phyloP scores from a whole-genome alignment of 2,888 invertebrate species.

The Apamea epomidion region DNA sequence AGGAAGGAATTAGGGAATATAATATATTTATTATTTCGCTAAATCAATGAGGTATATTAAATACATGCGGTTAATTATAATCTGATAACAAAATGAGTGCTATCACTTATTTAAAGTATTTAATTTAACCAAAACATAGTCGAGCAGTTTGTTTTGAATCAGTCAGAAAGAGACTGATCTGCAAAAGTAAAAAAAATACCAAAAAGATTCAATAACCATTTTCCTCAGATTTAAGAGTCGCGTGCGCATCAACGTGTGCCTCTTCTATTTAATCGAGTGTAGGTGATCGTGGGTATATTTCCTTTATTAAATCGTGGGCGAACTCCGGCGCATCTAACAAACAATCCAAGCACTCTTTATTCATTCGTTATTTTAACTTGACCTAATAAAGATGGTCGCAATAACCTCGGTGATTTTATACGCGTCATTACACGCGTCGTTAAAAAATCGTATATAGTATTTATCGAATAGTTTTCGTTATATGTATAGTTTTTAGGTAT shows the following conservation, averaged over 20 bases:
- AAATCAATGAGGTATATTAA: background rate
- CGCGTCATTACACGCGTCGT: background rate
- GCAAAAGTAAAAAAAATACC: background rate
- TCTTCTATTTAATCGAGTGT: constrained; percentile 59
- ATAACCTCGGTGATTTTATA: constrained; percentile 33
- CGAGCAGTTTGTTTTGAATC: background rate
- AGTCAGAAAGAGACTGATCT: too few species aligned
- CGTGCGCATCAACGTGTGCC: constrained; percentile 27
- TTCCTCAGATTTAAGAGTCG: constrained; percentile 10
- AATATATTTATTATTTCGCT: background rate
- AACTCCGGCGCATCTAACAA: constrained; percentile 55
- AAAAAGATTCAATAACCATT: background rate
- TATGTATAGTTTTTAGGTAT: background rate
- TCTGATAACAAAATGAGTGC: background rate
- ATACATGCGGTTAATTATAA: background rate
- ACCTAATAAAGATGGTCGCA: constrained; percentile 55
- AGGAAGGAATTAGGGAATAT: background rate
- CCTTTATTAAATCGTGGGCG: constrained; percentile 78
- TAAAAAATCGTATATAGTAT: background rate
- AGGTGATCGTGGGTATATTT: constrained; percentile 66
- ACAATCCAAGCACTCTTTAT: constrained; percentile 45
- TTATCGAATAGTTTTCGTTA: background rate
- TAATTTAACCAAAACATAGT: background rate
- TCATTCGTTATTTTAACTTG: constrained; percentile 58
- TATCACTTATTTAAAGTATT: background rate